Conservation (phyloP, 2,888 invertebrate genomes). For the Meandrusa payeni region DNA sequence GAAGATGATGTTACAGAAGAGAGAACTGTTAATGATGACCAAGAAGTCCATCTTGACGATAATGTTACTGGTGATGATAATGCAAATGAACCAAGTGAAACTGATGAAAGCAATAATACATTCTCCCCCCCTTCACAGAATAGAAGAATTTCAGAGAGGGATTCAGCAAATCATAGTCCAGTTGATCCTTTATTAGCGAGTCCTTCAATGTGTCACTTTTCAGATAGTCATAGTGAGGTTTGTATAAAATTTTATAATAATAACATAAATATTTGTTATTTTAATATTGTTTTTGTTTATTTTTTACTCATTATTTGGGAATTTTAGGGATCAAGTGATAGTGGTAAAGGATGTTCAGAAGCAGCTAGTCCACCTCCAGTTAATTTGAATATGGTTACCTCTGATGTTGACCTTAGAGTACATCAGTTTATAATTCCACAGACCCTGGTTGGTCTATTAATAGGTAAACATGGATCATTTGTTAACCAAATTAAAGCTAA, state of each 20-base stretch:
- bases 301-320: slow-evolving; percentile 8
- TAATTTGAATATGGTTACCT: slow-evolving; percentile 74
- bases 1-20: slow-evolving; percentile 42
- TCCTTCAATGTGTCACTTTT: slow-evolving; percentile 85
- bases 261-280: no score
- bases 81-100: slow-evolving; percentile 54
- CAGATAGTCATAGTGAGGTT: slow-evolving; percentile 85
- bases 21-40: slow-evolving; percentile 45
- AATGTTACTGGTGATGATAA: slow-evolving; percentile 48
- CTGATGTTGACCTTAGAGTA: slow-evolving; percentile 69
- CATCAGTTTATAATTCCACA: slow-evolving; percentile 90
- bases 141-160: slow-evolving; percentile 76
- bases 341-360: slow-evolving; percentile 90
- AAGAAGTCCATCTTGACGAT: slow-evolving; percentile 53
- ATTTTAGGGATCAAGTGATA: slow-evolving; percentile 88
- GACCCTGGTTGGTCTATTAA: slow-evolving; percentile 90
- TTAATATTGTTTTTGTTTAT: slow-evolving; percentile 1
- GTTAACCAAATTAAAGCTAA: slow-evolving; percentile 90
- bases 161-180: slow-evolving; percentile 90
- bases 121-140: slow-evolving; percentile 59
- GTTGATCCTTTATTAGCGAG: slow-evolving; percentile 86
- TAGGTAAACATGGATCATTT: slow-evolving; percentile 91
- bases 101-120: slow-evolving; percentile 54
- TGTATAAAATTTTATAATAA: no score
- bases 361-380: slow-evolving; percentile 86